Conservation (phyloP, 2,797 vertebrate genomes). For the Toxotes lorentzi region DNA sequence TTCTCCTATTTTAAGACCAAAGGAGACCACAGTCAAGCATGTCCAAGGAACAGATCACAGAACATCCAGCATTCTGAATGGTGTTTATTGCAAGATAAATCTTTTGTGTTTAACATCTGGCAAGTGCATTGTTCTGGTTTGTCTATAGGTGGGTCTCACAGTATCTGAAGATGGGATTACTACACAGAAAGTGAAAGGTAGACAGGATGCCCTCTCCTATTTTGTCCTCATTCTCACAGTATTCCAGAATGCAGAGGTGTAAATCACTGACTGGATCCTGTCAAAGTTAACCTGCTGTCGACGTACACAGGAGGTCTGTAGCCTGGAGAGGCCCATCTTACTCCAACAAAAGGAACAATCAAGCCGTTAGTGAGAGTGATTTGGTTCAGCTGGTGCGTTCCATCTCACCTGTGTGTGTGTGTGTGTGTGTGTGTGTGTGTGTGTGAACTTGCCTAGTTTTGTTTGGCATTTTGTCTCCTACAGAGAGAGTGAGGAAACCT, state of each 20-base stretch:
- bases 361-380: too few relatives aligned
- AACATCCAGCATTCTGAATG: neutral
- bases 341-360: slow-evolving; percentile 21
- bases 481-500: slow-evolving; percentile 24
- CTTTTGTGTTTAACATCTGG: neutral
- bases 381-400: neutral
- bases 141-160: neutral
- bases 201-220: neutral
- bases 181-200: neutral
- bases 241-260: neutral
- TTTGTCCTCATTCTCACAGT: neutral
- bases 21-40: neutral
- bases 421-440: slow-evolving; percentile 19
- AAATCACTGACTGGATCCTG: neutral
- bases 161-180: neutral
- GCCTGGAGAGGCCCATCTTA: neutral
- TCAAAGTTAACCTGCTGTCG: slow-evolving; percentile 10
- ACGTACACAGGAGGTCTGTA: neutral
- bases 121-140: neutral
- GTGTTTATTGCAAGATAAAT: neutral
- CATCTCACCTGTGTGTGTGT: slow-evolving; percentile 2
- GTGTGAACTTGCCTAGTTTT: slow-evolving; percentile 20
- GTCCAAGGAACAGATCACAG: slow-evolving; percentile 13
- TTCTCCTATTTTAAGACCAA: slow-evolving; percentile 34
- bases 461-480: slow-evolving; percentile 25